Percentiles rank a stretch among this genome's conserved stretches.
Conservation (phyloP, 2,113 vertebrate genomes). For the Lepus americanus region DNA sequence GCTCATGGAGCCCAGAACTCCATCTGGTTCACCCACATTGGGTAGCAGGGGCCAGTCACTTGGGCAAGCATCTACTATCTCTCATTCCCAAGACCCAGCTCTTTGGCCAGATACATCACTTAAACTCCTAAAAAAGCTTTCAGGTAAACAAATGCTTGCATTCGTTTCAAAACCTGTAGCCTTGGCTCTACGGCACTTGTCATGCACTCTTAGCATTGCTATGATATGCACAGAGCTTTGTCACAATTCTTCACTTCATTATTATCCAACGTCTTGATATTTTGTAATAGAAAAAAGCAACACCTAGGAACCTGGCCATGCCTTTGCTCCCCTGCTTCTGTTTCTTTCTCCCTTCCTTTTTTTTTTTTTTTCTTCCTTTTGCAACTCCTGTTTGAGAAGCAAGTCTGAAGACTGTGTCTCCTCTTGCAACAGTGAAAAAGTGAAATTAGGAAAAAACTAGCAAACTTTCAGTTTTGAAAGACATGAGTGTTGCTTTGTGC, state of each 20-base stretch:
- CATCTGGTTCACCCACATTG: too few relatives aligned
- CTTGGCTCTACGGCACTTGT: background rate
- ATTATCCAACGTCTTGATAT: background rate
- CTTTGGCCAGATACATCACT: background rate
- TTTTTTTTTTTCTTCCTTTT: background rate
- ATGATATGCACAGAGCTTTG: background rate
- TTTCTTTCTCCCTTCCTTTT: background rate
- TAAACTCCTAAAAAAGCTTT: background rate
- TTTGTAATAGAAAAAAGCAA: background rate
- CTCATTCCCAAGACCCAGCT: background rate
- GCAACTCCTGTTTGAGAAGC: background rate
- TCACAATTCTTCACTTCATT: constrained; percentile 20
- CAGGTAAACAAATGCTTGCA: background rate
- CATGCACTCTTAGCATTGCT: background rate
- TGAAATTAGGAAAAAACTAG: background rate
- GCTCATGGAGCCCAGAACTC: background rate
- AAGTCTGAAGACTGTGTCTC: constrained; percentile 29
- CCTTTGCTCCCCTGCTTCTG: background rate
- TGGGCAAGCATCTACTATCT: too few relatives aligned
- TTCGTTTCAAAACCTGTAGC: background rate
- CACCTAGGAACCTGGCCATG: background rate
- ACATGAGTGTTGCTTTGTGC: constrained; percentile 9
- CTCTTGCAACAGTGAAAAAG: constrained; percentile 31
- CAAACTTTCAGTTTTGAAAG: constrained; percentile 50
- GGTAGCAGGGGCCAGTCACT: too few relatives aligned